Conservation (phyloP, 2,888 invertebrate species). For the Stenoptilia bipunctidactyla region DNA sequence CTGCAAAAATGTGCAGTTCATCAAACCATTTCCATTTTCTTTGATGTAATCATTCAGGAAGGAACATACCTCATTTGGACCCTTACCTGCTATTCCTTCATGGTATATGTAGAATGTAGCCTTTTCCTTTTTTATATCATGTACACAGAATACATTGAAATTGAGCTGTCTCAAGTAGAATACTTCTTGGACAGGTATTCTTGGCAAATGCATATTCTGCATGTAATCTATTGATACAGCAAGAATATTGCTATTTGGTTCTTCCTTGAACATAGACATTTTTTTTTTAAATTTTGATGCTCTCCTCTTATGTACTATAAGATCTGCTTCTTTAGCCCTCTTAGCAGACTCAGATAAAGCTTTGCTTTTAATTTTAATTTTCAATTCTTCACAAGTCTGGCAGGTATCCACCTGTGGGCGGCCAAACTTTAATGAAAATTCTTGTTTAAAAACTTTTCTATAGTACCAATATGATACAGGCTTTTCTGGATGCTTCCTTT, state of each 20-base stretch:
- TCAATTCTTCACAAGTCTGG: conserved; percentile 9
- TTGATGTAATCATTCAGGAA: conserved; percentile 1
- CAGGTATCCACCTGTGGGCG: conserved; percentile 10
- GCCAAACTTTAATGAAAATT: conserved; percentile 4
- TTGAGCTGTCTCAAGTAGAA: conserved; percentile 7
- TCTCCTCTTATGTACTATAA: not conserved
- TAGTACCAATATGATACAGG: conserved; percentile 3
- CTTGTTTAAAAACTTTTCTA: conserved; percentile 3
- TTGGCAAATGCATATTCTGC: conserved; percentile 6
- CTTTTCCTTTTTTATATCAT: conserved; percentile 6
- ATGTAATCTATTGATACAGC: conserved; percentile 3
- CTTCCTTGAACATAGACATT: not conserved
- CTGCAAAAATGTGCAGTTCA: conserved; percentile 1
- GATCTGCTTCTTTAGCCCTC: conserved; percentile 3
- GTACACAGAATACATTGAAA: conserved; percentile 6
- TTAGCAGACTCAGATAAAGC: conserved; percentile 7
- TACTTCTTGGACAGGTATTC: conserved; percentile 7
- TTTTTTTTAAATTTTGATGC: conserved; percentile 3
- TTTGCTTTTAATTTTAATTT: conserved; percentile 8
- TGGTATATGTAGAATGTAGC: conserved; percentile 5
- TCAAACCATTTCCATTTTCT: not conserved
- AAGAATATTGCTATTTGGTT: not conserved
- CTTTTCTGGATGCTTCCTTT: conserved; percentile 3
- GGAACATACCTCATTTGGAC: not conserved
- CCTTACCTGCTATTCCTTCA: conserved; percentile 3